Evolutionary conservation across 1,140 invertebrate species (phyloP), one percentile per base, ranked within the genome.

Genomic region (Ceratina calcarata): DNA sequence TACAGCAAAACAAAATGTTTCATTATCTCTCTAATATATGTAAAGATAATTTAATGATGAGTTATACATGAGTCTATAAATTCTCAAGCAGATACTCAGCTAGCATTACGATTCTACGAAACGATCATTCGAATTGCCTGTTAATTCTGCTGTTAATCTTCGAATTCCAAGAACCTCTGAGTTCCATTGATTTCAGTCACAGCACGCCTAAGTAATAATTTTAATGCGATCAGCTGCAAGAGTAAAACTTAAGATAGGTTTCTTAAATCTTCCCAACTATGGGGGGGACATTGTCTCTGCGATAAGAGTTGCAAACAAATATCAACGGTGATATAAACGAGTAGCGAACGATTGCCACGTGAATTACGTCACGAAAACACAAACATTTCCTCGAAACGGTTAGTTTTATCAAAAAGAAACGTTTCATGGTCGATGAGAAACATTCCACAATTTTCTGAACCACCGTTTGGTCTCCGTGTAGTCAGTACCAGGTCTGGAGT

Each of bases 281-380:
- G 18, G 27, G 27, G 22, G 24, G n/a, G 37, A 13, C 20, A 22
- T 18, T 15, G 24, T 37, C 8, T 22, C 13, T 16, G 58, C 8
- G 24, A 51, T 68, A 70, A 78, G 20, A 70, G 18, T 22, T 32
- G 1, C 58, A 22, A 70, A 22, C 49, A 78, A 78, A 37, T 24
- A 78, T 10, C n/a, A 37, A 13, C 16, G 18, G 20, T 20, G 22
- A 27, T 55, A 62, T 4, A 32, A 78, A 70, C 24, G 22, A 22
- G 37, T 27, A n/a, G 13, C 7, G 22, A 13, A 61, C 18, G 10
- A n/a, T 15, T 57, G 15, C 10, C 27, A 61, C 18, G 16, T 15
- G n/a, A 27, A 45, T 71, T 64, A 64, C 27, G 53, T 78, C 76
- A 64, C 16, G 20, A 1, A 65, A 57, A 10, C 0, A 22, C 20